Percentiles rank a stretch among this genome's conserved stretches.
Evolutionary conservation across 2,888 invertebrate genomes (phyloP).

Genomic region (Parelbella ahira): DNA sequence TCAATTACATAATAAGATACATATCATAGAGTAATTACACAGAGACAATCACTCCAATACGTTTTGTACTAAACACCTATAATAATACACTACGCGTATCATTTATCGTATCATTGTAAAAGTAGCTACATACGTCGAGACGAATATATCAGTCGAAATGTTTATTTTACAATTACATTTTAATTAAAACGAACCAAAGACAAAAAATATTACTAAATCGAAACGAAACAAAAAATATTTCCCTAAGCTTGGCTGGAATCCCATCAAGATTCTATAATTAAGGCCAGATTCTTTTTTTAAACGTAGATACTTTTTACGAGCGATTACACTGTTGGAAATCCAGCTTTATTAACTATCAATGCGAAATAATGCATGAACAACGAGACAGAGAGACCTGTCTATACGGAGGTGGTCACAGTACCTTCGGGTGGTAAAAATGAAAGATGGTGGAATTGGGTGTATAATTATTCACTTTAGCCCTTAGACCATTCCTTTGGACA

Average conservation of each 20-base stretch:
- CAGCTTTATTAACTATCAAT: constrained; percentile 17
- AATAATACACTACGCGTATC: constrained; percentile 64
- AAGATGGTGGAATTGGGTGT: no score
- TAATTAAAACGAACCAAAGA: constrained; percentile 32
- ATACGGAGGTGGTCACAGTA: constrained; percentile 43
- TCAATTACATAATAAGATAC: constrained; percentile 22
- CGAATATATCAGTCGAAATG: constrained; percentile 77
- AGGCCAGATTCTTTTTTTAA: constrained; percentile 52
- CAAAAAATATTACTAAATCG: no score
- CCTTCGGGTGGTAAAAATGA: constrained; percentile 9
- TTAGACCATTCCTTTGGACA: constrained; percentile 92
- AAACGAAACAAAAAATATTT: no score
- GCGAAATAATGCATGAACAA: constrained; percentile 16
- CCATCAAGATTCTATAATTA: constrained; percentile 63
- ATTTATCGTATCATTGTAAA: constrained; percentile 71
- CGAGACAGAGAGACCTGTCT: constrained; percentile 29
- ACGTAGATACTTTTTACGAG: constrained; percentile 9
- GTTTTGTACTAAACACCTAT: constrained; percentile 77
- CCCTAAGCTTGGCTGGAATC: constrained; percentile 68
- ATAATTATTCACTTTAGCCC: constrained; percentile 25
- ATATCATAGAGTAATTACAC: constrained; percentile 26
- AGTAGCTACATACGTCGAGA: constrained; percentile 68
- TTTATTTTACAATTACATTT: constrained; percentile 68
- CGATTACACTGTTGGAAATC: constrained; percentile 5
- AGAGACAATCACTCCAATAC: constrained; percentile 36